phyloP scores from a whole-genome alignment of 2,113 vertebrate genomes.

The Thunnus maccoyii region DNA sequence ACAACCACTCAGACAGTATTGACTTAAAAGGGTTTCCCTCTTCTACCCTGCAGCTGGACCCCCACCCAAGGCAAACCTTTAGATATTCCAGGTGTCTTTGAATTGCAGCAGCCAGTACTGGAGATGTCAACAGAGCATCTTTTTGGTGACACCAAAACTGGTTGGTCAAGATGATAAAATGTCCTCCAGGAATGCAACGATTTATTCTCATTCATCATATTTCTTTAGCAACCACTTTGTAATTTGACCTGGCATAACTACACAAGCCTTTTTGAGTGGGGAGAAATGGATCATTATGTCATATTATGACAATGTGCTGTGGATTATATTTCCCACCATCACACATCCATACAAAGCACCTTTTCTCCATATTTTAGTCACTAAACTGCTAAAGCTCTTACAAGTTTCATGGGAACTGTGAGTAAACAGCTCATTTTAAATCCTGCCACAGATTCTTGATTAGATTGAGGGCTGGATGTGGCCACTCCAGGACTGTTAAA shows the following conservation, averaged over 20 bases:
- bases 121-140: conserved; percentile 4
- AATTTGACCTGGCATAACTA: conserved; percentile 3
- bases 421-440: background rate
- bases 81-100: conserved; percentile 35
- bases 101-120: background rate
- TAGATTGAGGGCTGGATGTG: background rate
- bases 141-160: conserved; percentile 7
- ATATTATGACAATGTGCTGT: background rate
- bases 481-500: background rate
- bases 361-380: background rate
- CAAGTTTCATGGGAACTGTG: background rate
- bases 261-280: background rate
- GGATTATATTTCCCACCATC: background rate
- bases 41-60: conserved; percentile 34
- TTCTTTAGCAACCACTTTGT: background rate
- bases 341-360: background rate
- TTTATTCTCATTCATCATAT: too few species aligned
- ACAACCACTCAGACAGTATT: conserved; percentile 48
- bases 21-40: conserved; percentile 43
- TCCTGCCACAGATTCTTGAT: background rate
- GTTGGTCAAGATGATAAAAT: conserved; percentile 1
- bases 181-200: background rate
- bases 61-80: conserved; percentile 44
- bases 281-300: background rate
- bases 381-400: background rate